Conservation (phyloP, 2,113 vertebrate genomes). For the Hyperoodon ampullatus region DNA sequence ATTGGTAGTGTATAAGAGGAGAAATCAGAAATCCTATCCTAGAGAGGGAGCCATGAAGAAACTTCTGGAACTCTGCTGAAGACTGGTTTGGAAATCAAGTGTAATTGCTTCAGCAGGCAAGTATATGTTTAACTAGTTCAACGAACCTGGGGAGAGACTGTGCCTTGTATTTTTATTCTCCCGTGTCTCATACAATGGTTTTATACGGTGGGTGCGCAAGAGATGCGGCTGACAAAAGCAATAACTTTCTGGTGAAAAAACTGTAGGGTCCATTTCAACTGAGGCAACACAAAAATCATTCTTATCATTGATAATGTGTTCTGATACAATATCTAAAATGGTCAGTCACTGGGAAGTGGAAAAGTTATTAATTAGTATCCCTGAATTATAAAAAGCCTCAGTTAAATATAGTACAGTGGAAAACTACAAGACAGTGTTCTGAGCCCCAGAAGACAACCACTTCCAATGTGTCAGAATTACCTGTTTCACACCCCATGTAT, state of each 20-base stretch:
- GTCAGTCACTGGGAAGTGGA: conserved; percentile 5
- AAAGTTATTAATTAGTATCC: conserved; percentile 67
- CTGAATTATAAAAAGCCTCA: conserved; percentile 59
- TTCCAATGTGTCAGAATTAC: conserved; percentile 44
- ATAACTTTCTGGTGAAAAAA: background rate
- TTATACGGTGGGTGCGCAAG: background rate
- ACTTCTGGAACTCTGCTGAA: conserved; percentile 15
- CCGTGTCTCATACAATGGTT: background rate
- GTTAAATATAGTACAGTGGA: conserved; percentile 66
- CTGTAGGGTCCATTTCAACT: background rate
- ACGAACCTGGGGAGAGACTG: background rate
- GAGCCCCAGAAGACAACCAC: conserved; percentile 46
- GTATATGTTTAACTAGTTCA: background rate
- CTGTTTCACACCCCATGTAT: background rate
- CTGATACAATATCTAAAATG: background rate
- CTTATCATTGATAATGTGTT: background rate
- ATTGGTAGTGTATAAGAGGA: background rate
- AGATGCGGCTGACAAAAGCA: background rate
- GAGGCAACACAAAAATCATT: conserved; percentile 22
- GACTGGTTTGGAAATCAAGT: background rate
- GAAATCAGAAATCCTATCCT: background rate
- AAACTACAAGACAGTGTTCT: conserved; percentile 60
- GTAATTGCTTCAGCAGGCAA: background rate
- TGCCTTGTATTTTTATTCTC: background rate
- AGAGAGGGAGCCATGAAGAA: conserved; percentile 5